Base-by-base conservation (phyloP, 1,140 invertebrate genomes). In the Hycleus phaleratus region DNA sequence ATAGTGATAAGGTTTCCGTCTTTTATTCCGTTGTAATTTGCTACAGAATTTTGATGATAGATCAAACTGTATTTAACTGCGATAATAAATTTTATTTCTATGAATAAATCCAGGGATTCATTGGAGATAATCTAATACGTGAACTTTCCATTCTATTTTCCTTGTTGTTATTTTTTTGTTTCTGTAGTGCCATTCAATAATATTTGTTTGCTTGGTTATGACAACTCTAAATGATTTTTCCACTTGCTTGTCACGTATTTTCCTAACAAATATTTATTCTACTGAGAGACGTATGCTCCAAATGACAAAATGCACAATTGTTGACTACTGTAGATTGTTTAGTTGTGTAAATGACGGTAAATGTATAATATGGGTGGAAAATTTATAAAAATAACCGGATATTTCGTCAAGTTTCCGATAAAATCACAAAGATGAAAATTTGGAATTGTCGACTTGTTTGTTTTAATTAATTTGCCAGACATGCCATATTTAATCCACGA, bases 191-290 rank as follows among this genome's bases (percentile, higher is more conserved):
- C 11, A 10, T 44, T 55, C 50, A 48, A 59, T 54, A 59, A 55
- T 53, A 59, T 53, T 54, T 53, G 58, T 48, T 52, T 48, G 58
- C 46, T 54, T 59, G 58, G 46, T 59, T 53, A 59, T 59, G 58
- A 59, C 58, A 59, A 59, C 32, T 49, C 46, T 59, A 52, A 59
- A 59, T 48, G 58, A 55, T 55, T 59, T 59, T 59, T 59, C 51
- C 46, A 48, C 50, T 46, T 59, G 38, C 39, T 55, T 55, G 58
- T 59, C 58, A 54, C 58, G 58, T 59, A 53, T 55, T 55, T 55
- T 55, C 45, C 52, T 46, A 55, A 46, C 45, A 55, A 55, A 55
- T 55, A 55, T 55, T 55, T 55, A 44, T 46, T 53, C 51, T 53
- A 46, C 51, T 26, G 46, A 53, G 32, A 32, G 42, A 53, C 45